Evolutionary conservation across 2,888 invertebrate genomes (phyloP).

Genomic region (Agriopis marginaria): DNA sequence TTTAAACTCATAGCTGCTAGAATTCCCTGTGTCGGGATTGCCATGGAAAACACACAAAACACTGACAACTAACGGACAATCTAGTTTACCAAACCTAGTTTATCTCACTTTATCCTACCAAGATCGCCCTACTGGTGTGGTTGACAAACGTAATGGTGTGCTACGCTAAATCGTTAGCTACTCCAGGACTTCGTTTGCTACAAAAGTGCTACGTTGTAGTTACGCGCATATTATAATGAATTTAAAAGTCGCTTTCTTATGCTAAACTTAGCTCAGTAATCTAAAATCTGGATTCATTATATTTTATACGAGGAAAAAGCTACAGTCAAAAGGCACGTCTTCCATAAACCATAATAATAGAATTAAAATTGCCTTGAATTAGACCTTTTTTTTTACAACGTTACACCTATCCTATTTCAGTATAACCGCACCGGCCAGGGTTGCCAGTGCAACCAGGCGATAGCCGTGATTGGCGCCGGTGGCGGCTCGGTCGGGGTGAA

Average conservation of each 20-base stretch:
- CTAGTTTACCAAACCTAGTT: neutral
- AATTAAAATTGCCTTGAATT: neutral
- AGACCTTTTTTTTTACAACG: neutral
- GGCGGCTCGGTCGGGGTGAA: slow-evolving; percentile 92
- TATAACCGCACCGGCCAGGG: slow-evolving; percentile 94
- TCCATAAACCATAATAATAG: too few species aligned
- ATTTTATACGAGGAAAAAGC: too few species aligned
- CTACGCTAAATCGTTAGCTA: neutral
- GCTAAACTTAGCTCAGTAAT: too few species aligned
- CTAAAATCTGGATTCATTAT: too few species aligned
- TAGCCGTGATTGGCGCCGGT: slow-evolving; percentile 98
- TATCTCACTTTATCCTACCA: neutral
- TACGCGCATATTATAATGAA: neutral
- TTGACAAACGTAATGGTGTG: neutral
- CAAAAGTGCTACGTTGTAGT: neutral
- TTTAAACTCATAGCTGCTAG: too few species aligned
- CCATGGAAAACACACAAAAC: too few species aligned
- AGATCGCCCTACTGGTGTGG: neutral
- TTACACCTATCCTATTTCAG: slow-evolving; percentile 62
- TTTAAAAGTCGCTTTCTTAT: neutral
- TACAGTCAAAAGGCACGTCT: too few species aligned
- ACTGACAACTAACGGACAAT: too few species aligned
- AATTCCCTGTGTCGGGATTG: too few species aligned
- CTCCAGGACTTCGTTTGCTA: neutral
- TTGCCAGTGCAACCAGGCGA: slow-evolving; percentile 98